A percentile compares a stretch with the other conserved stretches of the same genome.
These are phyloP conservation scores for Tetramorium bicarinatum DNA, from an alignment of 2,888 invertebrate genomes.

Conservation along the genomic window DNA sequence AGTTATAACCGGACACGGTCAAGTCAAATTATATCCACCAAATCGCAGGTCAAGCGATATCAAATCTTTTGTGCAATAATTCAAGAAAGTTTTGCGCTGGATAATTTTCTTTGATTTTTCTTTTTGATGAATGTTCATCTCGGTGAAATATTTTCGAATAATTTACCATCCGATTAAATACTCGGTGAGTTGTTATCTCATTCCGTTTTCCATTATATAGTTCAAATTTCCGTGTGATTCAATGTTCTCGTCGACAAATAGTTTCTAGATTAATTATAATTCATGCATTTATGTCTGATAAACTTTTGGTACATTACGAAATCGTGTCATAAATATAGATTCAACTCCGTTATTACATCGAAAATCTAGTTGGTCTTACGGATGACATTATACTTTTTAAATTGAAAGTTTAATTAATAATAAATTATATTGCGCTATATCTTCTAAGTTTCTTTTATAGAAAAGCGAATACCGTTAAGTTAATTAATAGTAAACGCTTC, in stretches of 20 bases:
- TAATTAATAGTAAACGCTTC: not conserved
- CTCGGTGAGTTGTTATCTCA: not conserved
- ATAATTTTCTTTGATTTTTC: not conserved
- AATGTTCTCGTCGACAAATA: conserved; percentile 19
- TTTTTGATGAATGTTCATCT: conserved; percentile 23
- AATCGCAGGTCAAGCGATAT: conserved; percentile 20
- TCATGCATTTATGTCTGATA: not conserved
- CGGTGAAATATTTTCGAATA: conserved; percentile 22
- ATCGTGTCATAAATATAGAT: conserved; percentile 22
- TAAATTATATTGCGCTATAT: not conserved
- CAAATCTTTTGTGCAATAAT: conserved; percentile 5
- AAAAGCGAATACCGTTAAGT: not conserved
- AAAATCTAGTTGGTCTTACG: not conserved
- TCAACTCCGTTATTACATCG: not conserved
- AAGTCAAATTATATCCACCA: conserved; percentile 6
- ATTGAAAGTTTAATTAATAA: not conserved
- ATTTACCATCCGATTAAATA: conserved; percentile 29
- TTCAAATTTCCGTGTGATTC: conserved; percentile 9
- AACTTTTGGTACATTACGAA: conserved; percentile 11
- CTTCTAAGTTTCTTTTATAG: not conserved
- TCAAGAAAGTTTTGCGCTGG: not conserved
- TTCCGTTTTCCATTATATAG: not conserved
- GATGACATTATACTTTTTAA: not conserved
- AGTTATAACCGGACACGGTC: not conserved
- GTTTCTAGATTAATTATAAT: conserved; percentile 25